Base-by-base conservation (phyloP, 2,888 invertebrate species). In the Rhopalosiphum nymphaeae region DNA sequence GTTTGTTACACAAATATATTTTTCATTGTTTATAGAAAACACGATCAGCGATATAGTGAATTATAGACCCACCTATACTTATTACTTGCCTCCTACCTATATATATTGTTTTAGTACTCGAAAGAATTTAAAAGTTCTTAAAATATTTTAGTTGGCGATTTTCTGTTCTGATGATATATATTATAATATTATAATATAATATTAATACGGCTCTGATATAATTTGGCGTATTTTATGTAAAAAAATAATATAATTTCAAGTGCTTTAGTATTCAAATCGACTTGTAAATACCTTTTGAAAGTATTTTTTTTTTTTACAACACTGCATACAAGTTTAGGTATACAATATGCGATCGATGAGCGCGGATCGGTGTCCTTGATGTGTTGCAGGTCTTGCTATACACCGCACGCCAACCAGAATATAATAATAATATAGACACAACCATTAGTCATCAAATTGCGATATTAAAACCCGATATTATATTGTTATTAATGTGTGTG, bases 381-480 rank as follows among this genome's bases (percentile, higher is more conserved):
- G 78, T 78, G 78, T 36, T 78, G 78, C 36, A 78, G 36, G 78
- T 78, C 21, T 78, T 42, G 21, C 9, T 78, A 16, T 67, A 67
- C 67, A n/a, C n/a, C 67, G 78, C 78, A 78, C 21, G 78, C 36
- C 36, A 78, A 21, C 78, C 36, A 78, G 36, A 78, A 78, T 78
- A 78, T 78, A 78, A 78, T 57, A 57, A 57, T 78, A 78, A 78
- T 57, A 57, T 26, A 78, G 25, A 36, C 29, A 29, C 44, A 53
- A 36, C 67, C 44, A 91, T 91, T 85, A 78, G 67, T 36, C 61
- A n/a, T 42, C 26, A 36, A 89, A 93, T 91, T 21, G 49, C 36
- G 29, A 67, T 93, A n/a, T 36, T 78, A 78, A 78, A 42, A 78
- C 36, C 36, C 78, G 21, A 78, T 36, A 78, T 78, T 78, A 78